Evolutionary conservation across 2,888 invertebrate genomes (phyloP), one percentile per base, ranked within the genome.

Genomic region (Papilio elwesi): DNA sequence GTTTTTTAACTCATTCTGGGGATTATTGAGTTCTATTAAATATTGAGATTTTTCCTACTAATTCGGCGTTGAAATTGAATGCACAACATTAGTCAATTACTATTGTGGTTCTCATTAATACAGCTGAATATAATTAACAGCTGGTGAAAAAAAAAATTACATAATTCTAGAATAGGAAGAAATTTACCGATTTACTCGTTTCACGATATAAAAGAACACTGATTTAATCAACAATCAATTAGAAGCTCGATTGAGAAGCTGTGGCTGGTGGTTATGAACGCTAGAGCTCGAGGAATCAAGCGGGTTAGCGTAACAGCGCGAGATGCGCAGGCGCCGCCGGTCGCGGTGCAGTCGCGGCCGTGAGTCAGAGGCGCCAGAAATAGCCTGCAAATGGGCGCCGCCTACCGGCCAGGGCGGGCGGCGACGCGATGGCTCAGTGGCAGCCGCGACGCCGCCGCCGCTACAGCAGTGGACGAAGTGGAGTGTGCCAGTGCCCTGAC

Each of bases 361-460:
- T 93, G 93, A 93, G 86, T 93, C 93, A 93, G 88, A 83, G 81
- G 83, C 85, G 90, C 93, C 90, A 83, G 87, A 92, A 93, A 93
- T 93, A 93, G 83, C 86, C 83, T 81, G 83, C 86, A 86, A 85
- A 88, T 89, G 92, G 92, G 92, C 93, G 92, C 93, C 92, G 92
- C 93, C 92, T 92, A 92, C 87, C 92, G 92, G 88, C 91, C 89
- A 89, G 90, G 93, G 92, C 93, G 93, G 93, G 92, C 92, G 90
- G 91, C 83, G 83, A 79, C 83, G 83, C 80, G 85, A 81, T 82
- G 85, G 84, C 69, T 73, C 73, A 73, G 73, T 73, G 73, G 73
- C 73, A 73, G 73, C 73, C 88, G 88, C 91, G 93, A 93, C 92
- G 92, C 92, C 92, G 89, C 89, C 91, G 91, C 90, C 90, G 90